Base-by-base conservation (phyloP, 2,797 vertebrate genomes). In the Sitta carolinensis region DNA sequence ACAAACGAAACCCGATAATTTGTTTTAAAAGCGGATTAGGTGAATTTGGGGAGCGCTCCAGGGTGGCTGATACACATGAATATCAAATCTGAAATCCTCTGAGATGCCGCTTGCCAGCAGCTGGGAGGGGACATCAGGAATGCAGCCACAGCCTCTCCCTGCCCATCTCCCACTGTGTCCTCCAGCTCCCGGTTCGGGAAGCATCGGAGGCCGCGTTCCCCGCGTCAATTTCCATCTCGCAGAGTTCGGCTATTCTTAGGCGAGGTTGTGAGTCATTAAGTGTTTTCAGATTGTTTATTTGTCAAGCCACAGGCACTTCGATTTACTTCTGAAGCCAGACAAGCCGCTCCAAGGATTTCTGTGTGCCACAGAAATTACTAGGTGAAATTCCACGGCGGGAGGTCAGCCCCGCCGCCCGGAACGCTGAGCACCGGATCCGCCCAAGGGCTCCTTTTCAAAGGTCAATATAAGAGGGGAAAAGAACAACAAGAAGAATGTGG, bases 281-380 rank as follows among this genome's bases (percentile, higher is more conserved):
- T 4, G 32, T 78, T 93, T 94, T 89, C 84, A 90, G 90, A 90
- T 93, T 95, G 94, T 96, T 95, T 94, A 91, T 96, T 96, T 95
- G 81, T 92, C 81, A 91, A 94, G 75, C 90, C 92, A 92, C 93
- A 85, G 92, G 89, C 90, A 77, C 87, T 96, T 72, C 17, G 51
- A 70, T 90, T 84, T 68, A 9, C 86, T 94, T 64, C 81, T 87
- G 84, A 93, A 92, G 86, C 75, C 90, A 94, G 93, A 38, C 52
- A 27, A 52, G 30, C 27, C 2, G 4, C 84, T 87, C 7, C 3
- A 42, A 90, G 80, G 78, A 25, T 68, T 85, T 89, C 42, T 77
- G 81, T 43, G 90, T 67, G 82, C 90, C 42, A 3, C 81, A 95
- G 92, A 90, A 94, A 92, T 95, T 43, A 74, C 78, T 75, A 32